Evolutionary conservation across 2,797 vertebrate genomes (phyloP).

Genomic region (Varecia variegata): DNA sequence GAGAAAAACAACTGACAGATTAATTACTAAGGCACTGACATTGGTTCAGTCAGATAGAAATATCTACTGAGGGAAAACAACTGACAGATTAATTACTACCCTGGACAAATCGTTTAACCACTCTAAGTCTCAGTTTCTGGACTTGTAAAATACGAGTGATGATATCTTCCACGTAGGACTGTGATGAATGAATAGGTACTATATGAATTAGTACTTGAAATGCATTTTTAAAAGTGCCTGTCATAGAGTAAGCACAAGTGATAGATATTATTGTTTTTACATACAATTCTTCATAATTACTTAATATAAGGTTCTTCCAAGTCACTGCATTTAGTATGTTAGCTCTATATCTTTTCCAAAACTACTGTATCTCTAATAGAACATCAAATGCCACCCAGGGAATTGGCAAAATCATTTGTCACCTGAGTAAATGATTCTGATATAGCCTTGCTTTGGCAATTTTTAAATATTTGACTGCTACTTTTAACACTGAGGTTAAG

Average conservation of each 20-base stretch:
- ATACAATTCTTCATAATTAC: neutral
- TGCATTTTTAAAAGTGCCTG: neutral
- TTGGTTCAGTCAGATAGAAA: neutral
- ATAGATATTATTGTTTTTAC: neutral
- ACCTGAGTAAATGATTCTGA: neutral
- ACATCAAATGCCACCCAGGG: neutral
- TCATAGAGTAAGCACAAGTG: neutral
- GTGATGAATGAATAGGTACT: neutral
- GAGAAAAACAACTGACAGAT: neutral
- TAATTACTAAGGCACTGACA: neutral
- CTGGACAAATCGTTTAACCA: neutral
- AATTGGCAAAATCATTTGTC: neutral
- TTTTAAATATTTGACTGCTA: neutral
- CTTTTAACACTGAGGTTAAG: neutral
- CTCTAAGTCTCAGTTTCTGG: neutral
- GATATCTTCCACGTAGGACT: neutral
- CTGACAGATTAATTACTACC: neutral
- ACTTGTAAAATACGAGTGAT: neutral
- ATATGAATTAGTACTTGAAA: neutral
- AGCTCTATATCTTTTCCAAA: neutral
- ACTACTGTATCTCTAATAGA: neutral
- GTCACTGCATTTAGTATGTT: neutral
- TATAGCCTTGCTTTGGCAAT: neutral
- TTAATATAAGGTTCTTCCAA: neutral
- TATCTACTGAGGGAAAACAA: neutral